Evolutionary conservation across 2,797 vertebrate species (phyloP).

Genomic region (Cetoscarus ocellatus): DNA sequence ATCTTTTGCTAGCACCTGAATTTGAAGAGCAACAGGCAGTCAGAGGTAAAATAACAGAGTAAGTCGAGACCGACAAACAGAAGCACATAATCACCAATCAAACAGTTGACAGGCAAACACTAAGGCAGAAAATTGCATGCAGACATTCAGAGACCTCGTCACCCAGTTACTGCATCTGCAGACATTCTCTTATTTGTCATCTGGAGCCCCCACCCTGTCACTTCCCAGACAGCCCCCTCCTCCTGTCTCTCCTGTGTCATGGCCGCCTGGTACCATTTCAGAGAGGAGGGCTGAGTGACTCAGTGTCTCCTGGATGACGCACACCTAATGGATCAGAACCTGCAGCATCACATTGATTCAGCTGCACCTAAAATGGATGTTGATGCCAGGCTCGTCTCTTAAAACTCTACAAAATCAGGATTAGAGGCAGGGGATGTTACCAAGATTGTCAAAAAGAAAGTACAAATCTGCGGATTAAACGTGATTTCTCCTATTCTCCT

Average conservation of each 20-base stretch:
- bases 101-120: constrained; percentile 33
- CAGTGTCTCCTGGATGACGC: constrained; percentile 65
- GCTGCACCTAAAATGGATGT: constrained; percentile 33
- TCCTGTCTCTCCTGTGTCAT: constrained; percentile 45
- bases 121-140: constrained; percentile 40
- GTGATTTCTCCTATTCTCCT: constrained; percentile 9
- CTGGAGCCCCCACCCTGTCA: constrained; percentile 50
- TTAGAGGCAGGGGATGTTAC: constrained; percentile 24
- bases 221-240: constrained; percentile 32
- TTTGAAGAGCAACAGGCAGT: constrained; percentile 13
- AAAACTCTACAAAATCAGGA: constrained; percentile 39
- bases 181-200: constrained; percentile 57
- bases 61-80: constrained; percentile 22
- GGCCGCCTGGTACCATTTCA: constrained; percentile 34
- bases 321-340: constrained; percentile 67
- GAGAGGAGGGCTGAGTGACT: constrained; percentile 61
- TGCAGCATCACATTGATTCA: constrained; percentile 58
- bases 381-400: constrained; percentile 40
- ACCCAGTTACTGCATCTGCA: constrained; percentile 1
- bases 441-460: constrained; percentile 28
- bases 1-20: too few relatives aligned
- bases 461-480: constrained; percentile 19
- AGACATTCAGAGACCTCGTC: constrained; percentile 36
- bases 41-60: constrained; percentile 51
- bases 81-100: constrained; percentile 24